A percentile compares a stretch with the other conserved stretches of the same genome.
Conservation (phyloP, 2,113 vertebrate genomes). For the Baryphthengus martii region DNA sequence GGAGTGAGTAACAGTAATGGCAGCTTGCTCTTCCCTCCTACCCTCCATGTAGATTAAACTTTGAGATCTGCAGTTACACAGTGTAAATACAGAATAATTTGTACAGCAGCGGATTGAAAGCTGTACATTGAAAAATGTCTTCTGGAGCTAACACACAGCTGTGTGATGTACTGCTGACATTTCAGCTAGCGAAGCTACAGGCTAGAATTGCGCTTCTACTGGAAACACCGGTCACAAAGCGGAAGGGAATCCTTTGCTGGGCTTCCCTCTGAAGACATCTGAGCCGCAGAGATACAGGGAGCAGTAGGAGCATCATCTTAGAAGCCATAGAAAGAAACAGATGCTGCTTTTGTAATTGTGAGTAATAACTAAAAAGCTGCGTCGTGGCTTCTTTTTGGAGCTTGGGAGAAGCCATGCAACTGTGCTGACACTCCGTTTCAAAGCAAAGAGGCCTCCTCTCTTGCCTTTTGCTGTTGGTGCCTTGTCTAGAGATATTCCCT, state of each 20-base stretch:
- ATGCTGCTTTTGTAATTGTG: not conserved
- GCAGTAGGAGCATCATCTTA: not conserved
- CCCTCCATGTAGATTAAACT: not conserved
- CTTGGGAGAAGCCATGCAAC: not conserved
- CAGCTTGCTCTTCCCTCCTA: not conserved
- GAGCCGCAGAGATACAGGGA: not conserved
- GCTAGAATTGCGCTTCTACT: not conserved
- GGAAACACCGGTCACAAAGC: not conserved
- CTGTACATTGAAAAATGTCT: not conserved
- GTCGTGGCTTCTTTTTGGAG: not conserved
- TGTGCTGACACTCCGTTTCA: not conserved
- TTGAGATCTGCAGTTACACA: accelerated
- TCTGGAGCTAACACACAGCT: not conserved
- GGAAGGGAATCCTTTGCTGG: not conserved
- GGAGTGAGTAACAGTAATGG: not conserved
- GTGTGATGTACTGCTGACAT: not conserved
- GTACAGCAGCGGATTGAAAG: not conserved
- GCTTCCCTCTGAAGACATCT: not conserved
- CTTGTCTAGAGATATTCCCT: not conserved
- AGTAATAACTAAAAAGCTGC: not conserved
- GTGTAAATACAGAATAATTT: not conserved
- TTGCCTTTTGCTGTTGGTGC: not conserved
- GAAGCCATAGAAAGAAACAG: not conserved
- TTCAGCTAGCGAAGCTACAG: not conserved
- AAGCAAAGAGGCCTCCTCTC: not conserved